Evolutionary conservation across 2,888 invertebrate genomes (phyloP), one percentile per base, ranked within the genome.

Genomic region (Eristalis tenax): DNA sequence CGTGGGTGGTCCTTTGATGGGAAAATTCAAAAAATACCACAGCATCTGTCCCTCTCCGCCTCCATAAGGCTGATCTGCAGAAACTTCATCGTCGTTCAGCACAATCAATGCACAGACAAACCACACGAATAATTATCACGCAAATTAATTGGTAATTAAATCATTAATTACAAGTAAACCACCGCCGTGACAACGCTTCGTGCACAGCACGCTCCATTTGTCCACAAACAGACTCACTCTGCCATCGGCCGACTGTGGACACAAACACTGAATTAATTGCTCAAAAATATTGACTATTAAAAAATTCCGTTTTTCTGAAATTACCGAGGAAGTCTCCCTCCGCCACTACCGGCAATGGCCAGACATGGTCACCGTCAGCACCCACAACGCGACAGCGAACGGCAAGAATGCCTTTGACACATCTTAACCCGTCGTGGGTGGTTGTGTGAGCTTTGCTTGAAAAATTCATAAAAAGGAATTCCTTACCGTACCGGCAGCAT

Each of bases 141-240:
- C 65, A 84, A 75, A 84, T 80, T 68, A 84, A 84, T 83, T 83
- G 77, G 74, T 78, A 83, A 83, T 74, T 68, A 74, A 83, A 83
- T 83, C 65, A 76, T 84, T 84, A 79, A 84, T 80, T 71, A 80
- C 80, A 76, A 76, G 71, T 64, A 71, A 77, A 77, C 82, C 82
- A 56, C 66, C 38, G 61, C 28, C 71, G 66, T 61, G 61, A 61
- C 56, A 82, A 61, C 6, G 65, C 61, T 50, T 8, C 32, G 59
- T n/a, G 35, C 59, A 66, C 66, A 35, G 43, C 40, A 40, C 32
- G 35, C 68, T 10, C 18, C 70, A 65, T 56, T 26, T 65, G 38
- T 26, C 40, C 43, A 18, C 61, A 32, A 50, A 35, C 43, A 56
- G 32, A 63, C n/a, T 32, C 15, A n/a, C 11, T 22, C 6, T 18